Evolutionary conservation across 1,140 invertebrate genomes (phyloP).

Genomic region (Panagrolaimus sp.): DNA sequence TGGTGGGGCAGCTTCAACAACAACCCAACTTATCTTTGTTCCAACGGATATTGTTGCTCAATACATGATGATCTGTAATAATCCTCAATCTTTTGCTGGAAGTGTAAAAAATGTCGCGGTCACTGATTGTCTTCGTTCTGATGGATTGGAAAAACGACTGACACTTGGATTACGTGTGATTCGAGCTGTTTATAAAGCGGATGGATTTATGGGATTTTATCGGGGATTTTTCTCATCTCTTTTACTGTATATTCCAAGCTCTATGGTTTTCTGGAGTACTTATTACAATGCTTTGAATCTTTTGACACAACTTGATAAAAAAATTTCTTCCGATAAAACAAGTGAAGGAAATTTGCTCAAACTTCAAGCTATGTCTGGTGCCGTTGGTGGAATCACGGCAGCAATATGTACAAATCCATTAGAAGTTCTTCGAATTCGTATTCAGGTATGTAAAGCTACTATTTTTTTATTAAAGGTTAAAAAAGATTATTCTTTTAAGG

Average conservation of each 20-base stretch:
- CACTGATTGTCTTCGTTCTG: conserved; percentile 32
- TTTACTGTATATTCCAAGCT: conserved; percentile 56
- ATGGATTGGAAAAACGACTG: conserved; percentile 19
- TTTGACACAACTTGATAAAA: conserved; percentile 31
- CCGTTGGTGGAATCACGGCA: conserved; percentile 48
- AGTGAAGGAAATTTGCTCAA: conserved; percentile 46
- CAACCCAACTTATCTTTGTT: conserved; percentile 48
- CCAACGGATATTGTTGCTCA: conserved; percentile 42
- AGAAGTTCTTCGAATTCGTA: conserved; percentile 53
- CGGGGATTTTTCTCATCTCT: conserved; percentile 54
- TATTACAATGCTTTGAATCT: conserved; percentile 45
- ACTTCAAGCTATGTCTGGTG: conserved; percentile 53
- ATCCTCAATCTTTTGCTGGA: conserved; percentile 35
- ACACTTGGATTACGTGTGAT: conserved; percentile 42
- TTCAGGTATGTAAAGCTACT: conserved; percentile 34
- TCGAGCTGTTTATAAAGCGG: conserved; percentile 46
- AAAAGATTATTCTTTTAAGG: conserved; percentile 2
- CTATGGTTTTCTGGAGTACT: conserved; percentile 58
- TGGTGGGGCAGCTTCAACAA: conserved; percentile 75
- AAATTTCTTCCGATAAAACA: not conserved
- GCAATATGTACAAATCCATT: conserved; percentile 56
- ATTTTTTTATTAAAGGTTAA: too few species aligned
- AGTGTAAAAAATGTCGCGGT: conserved; percentile 31
- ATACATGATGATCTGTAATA: conserved; percentile 51
- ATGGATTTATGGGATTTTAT: conserved; percentile 44